Percentiles rank a stretch among this genome's conserved stretches.
Conservation (phyloP, 2,797 vertebrate species). For the Labroides dimidiatus region DNA sequence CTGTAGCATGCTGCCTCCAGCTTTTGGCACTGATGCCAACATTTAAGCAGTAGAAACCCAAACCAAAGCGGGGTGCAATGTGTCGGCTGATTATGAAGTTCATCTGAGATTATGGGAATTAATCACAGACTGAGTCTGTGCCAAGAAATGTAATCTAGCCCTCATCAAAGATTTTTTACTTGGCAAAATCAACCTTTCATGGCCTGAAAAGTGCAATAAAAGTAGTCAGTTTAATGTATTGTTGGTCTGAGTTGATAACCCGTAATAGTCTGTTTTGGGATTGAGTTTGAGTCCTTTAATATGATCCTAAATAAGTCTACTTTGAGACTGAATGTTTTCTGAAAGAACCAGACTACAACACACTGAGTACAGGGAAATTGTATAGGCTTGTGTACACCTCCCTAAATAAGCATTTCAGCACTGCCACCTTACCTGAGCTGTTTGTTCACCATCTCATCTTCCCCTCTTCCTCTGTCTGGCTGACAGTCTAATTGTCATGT, state of each 20-base stretch:
- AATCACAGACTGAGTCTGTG: constrained; percentile 30
- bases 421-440: constrained; percentile 62
- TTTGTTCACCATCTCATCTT: constrained; percentile 62
- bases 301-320: constrained; percentile 16
- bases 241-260: constrained; percentile 3
- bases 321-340: constrained; percentile 18
- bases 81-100: constrained; percentile 34
- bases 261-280: background rate
- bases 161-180: constrained; percentile 16
- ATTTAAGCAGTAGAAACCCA: constrained; percentile 9
- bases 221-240: background rate
- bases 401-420: constrained; percentile 61
- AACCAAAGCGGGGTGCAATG: constrained; percentile 20
- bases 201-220: background rate
- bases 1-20: constrained; percentile 35
- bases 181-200: constrained; percentile 1
- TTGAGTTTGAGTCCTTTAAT: constrained; percentile 22
- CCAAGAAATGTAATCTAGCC: constrained; percentile 32
- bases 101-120: constrained; percentile 39
- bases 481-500: constrained; percentile 83
- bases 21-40: constrained; percentile 26
- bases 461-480: constrained; percentile 66
- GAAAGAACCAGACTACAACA: constrained; percentile 27
- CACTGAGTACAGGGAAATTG: constrained; percentile 29
- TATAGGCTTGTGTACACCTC: constrained; percentile 35